These are phyloP conservation scores for Pentalonia nigronervosa DNA, from an alignment of 1,140 invertebrate species.

Conservation along the genomic window DNA sequence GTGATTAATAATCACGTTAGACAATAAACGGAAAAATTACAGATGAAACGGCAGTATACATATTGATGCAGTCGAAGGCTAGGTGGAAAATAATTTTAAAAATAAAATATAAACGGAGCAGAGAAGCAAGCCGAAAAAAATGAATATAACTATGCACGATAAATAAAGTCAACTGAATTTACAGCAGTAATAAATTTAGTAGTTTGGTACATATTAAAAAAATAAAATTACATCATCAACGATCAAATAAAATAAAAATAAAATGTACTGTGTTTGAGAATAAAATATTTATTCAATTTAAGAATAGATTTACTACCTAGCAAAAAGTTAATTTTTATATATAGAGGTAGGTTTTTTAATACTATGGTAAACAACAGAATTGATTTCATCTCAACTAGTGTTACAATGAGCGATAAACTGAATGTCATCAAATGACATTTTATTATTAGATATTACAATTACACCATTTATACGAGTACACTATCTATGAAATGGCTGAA, in stretches of 20 bases:
- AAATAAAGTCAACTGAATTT: not conserved
- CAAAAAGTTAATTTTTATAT: too few relatives aligned
- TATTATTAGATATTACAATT: not conserved
- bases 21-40: not conserved
- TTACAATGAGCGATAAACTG: too few relatives aligned
- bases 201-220: not conserved
- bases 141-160: not conserved
- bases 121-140: not conserved
- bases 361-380: too few relatives aligned
- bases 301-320: too few relatives aligned
- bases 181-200: not conserved
- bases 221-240: too few relatives aligned
- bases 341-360: too few relatives aligned
- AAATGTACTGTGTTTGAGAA: too few relatives aligned
- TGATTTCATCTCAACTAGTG: too few relatives aligned
- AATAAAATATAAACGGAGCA: not conserved
- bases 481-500: not conserved
- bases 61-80: not conserved
- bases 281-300: too few relatives aligned
- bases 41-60: not conserved
- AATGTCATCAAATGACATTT: too few relatives aligned
- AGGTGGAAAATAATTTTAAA: not conserved
- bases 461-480: not conserved
- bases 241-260: too few relatives aligned
- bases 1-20: not conserved